Percentiles rank a stretch among this genome's conserved stretches.
Evolutionary conservation across 2,888 invertebrate genomes (phyloP).

Genomic region (Blastobasis adustella): DNA sequence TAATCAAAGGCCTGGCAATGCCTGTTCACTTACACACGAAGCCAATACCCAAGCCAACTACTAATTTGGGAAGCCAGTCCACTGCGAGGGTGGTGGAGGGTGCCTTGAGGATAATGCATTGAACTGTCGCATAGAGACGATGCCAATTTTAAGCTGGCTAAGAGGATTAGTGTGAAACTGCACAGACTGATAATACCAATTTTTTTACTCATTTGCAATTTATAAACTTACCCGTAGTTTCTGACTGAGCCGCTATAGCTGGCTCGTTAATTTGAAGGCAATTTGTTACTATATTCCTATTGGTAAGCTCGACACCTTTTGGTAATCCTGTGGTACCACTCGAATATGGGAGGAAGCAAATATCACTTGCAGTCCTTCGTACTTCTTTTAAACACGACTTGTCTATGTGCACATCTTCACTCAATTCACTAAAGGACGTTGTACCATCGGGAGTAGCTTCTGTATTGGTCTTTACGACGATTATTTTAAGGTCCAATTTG

Average conservation of each 20-base stretch:
- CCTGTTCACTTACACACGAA: too few species aligned
- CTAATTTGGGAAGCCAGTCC: too few species aligned
- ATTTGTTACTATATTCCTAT: slow-evolving; percentile 75
- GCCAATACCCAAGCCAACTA: too few species aligned
- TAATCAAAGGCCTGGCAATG: too few species aligned
- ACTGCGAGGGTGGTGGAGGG: too few species aligned
- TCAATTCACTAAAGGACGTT: slow-evolving; percentile 78
- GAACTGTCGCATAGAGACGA: too few species aligned
- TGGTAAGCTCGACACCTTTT: slow-evolving; percentile 83
- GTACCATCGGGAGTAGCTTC: slow-evolving; percentile 58
- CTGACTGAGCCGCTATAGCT: slow-evolving; percentile 33
- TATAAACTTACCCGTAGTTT: slow-evolving; percentile 50
- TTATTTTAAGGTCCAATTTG: slow-evolving; percentile 68
- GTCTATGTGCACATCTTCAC: slow-evolving; percentile 71
- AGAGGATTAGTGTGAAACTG: too few species aligned
- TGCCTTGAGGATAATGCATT: too few species aligned
- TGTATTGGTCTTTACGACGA: slow-evolving; percentile 56
- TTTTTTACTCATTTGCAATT: too few species aligned
- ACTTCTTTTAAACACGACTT: slow-evolving; percentile 66
- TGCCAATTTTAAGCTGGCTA: too few species aligned
- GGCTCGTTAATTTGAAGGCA: slow-evolving; percentile 52
- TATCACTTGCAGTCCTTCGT: slow-evolving; percentile 67
- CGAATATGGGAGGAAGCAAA: slow-evolving; percentile 85
- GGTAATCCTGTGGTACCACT: slow-evolving; percentile 91
- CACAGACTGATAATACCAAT: too few species aligned